These are phyloP conservation scores for Rhopalosiphum padi DNA, from an alignment of 1,140 invertebrate species.

Conservation along the genomic window DNA sequence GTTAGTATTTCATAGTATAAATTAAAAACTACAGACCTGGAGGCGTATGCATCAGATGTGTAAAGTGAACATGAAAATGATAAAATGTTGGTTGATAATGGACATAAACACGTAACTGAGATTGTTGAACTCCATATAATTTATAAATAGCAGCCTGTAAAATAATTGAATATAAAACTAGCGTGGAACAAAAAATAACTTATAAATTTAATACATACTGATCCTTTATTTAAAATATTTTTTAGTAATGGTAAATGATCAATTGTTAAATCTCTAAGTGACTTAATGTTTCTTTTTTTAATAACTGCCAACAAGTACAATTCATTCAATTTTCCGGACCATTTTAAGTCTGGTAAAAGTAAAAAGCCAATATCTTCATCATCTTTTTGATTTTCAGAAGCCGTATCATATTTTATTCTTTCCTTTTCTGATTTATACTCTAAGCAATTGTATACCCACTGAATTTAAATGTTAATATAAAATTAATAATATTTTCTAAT, in stretches of 20 bases:
- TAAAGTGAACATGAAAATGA: slow-evolving; percentile 95
- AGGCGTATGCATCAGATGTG: slow-evolving; percentile 80
- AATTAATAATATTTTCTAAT: neutral
- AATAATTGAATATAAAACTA: slow-evolving; percentile 26
- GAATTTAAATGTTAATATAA: slow-evolving; percentile 63
- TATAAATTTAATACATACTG: slow-evolving; percentile 65
- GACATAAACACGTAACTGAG: slow-evolving; percentile 83
- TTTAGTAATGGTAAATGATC: slow-evolving; percentile 82
- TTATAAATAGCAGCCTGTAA: slow-evolving; percentile 76
- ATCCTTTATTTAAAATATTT: slow-evolving; percentile 79
- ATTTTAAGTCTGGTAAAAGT: slow-evolving; percentile 91
- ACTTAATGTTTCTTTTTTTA: slow-evolving; percentile 76
- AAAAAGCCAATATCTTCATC: slow-evolving; percentile 85
- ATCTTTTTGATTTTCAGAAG: slow-evolving; percentile 71
- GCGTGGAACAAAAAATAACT: slow-evolving; percentile 59
- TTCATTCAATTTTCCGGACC: slow-evolving; percentile 81
- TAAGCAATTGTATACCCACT: slow-evolving; percentile 98
- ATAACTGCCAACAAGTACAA: slow-evolving; percentile 86
- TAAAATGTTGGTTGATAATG: slow-evolving; percentile 98
- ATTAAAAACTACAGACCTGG: slow-evolving; percentile 68
- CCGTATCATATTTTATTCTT: slow-evolving; percentile 73
- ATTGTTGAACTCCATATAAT: slow-evolving; percentile 76
- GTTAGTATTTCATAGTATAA: neutral
- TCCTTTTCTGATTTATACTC: slow-evolving; percentile 89
- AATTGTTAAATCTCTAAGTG: slow-evolving; percentile 80